Base-by-base conservation (phyloP, 92 coral and sea anemone genomes). In the Actinostola sp. region DNA sequence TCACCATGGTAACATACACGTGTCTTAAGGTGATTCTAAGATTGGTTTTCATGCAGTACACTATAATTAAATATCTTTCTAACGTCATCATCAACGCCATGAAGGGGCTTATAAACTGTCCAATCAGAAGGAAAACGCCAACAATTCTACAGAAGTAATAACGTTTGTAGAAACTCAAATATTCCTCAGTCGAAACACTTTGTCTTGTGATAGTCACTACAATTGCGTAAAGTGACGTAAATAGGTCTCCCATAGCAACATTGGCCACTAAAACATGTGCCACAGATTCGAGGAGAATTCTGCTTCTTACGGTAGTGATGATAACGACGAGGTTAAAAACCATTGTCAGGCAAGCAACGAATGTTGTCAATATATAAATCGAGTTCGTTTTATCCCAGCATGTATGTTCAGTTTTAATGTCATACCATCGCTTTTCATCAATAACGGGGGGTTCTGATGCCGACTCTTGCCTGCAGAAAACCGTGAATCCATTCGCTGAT, bases 221-320 rank as follows among this genome's bases (percentile, higher is more conserved):
- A 10, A 72, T 23, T 21, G 62, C 58, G 79, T 72, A 81, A 2
- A 73, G 23, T 6, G 60, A 70, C 6, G 66, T 20, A 5, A 73
- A 33, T 2, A 81, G 52, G 42, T 80, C 85, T 32, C 78, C 71
- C 17, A 61, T n/a, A 29, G 85, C 85, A 31, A 80, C 31, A 15
- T 80, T 73, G 0, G 65, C 72, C 0, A 72, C 73, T 12, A 80
- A 31, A 16, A 61, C 19, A 36, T 70, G 41, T 16, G 85, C 63
- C 12, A 67, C 65, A 46, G 72, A 62, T 20, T 30, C 19, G 17
- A 26, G 26, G 16, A 80, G 43, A 49, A 25, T 0, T 8, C n/a
- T 51, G 26, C 63, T 61, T 23, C 64, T 9, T 12, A 73, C 6
- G 10, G 76, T 81, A 0, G 68, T 56, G 1, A 57, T 44, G 33